A percentile compares a stretch with the other conserved stretches of the same genome.
Evolutionary conservation across 2,888 invertebrate genomes (phyloP).

Genomic region (Lymantria dispar): DNA sequence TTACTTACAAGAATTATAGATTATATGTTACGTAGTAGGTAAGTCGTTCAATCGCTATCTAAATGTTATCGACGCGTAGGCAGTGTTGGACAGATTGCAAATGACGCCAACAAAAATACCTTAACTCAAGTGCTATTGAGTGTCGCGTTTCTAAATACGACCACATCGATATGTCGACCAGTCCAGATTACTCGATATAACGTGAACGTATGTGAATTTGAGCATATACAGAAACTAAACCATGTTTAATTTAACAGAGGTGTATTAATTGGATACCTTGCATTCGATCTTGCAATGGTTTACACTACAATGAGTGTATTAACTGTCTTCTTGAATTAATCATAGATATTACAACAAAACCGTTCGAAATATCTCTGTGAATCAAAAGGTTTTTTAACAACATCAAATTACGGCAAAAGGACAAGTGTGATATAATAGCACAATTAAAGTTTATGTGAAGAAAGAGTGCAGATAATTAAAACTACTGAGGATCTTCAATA

Average conservation of each 20-base stretch:
- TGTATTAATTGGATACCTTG: no score
- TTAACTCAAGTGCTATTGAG: slow-evolving; percentile 18
- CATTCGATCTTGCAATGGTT: no score
- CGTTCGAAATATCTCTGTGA: no score
- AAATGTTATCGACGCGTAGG: slow-evolving; percentile 9
- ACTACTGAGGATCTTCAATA: no score
- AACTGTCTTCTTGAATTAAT: no score
- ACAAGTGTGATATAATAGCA: no score
- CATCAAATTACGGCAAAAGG: no score
- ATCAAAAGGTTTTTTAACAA: no score
- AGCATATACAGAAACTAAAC: not conserved
- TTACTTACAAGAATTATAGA: not conserved
- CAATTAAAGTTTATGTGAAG: no score
- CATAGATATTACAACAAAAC: no score
- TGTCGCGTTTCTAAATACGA: slow-evolving; percentile 12
- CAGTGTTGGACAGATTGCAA: slow-evolving; percentile 10
- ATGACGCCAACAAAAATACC: slow-evolving; percentile 18
- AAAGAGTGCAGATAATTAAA: no score
- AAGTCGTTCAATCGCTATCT: slow-evolving; percentile 3
- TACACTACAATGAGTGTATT: no score
- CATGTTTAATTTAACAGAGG: not conserved
- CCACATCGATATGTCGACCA: slow-evolving; percentile 4
- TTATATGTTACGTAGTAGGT: not conserved
- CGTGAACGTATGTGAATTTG: not conserved
- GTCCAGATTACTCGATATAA: slow-evolving; percentile 4